Evolutionary conservation across 2,113 vertebrate genomes (phyloP).

Genomic region (Zapus hudsonius): DNA sequence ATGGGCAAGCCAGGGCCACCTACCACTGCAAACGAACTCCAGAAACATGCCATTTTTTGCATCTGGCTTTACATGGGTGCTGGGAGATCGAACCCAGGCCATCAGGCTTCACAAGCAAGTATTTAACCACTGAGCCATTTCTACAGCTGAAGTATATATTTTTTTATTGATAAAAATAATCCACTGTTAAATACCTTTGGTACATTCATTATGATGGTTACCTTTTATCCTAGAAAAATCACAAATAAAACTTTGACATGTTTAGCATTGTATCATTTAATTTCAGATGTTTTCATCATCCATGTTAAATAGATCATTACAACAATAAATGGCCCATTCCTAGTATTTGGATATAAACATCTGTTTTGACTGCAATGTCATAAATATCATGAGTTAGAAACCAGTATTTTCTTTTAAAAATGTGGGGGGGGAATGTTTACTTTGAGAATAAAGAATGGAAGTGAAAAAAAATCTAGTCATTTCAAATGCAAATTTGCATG

Average conservation of each 20-base stretch:
- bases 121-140: too few relatives aligned
- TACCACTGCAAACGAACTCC: too few relatives aligned
- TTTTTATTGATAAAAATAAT: too few relatives aligned
- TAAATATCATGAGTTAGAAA: constrained; percentile 33
- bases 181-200: neutral
- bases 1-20: too few relatives aligned
- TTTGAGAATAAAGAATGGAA: constrained; percentile 33
- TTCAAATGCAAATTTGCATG: constrained; percentile 64
- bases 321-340: neutral
- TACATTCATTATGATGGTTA: neutral
- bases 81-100: too few relatives aligned
- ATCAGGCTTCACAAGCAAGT: too few relatives aligned
- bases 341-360: constrained; percentile 39
- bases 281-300: constrained; percentile 12
- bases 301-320: constrained; percentile 14
- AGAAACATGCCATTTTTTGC: too few relatives aligned
- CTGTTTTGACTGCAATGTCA: constrained; percentile 34
- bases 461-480: constrained; percentile 52
- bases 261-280: neutral
- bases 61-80: too few relatives aligned
- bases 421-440: constrained; percentile 33
- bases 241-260: neutral
- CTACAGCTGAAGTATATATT: too few relatives aligned
- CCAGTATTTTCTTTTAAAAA: constrained; percentile 27
- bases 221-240: neutral